Base-by-base conservation (phyloP, 2,113 vertebrate species). In the Ageneiosus marmoratus region DNA sequence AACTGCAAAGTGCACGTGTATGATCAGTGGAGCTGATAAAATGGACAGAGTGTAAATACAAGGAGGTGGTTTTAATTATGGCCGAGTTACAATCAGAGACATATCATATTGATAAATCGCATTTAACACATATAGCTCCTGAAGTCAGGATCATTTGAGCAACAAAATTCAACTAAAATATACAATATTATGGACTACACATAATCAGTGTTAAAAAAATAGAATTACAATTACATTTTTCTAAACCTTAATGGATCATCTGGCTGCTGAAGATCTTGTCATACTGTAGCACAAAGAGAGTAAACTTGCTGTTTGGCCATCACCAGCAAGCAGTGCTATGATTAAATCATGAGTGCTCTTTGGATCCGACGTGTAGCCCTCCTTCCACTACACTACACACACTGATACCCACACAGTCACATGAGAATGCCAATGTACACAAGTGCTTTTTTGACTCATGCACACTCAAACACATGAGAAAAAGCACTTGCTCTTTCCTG, bases 311-410 rank as follows among this genome's bases (percentile, higher is more conserved):
- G 86, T 77, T 84, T 85, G 50, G 79, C 56, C 73, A 81, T 69
- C 81, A 80, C 60, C 87, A 91, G 89, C 89, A 91, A 90, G 88
- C 63, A 90, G 83, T 81, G 83, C 87, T 88, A 87, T 87, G 88
- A 90, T 92, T 92, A 89, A 91, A 90, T 89, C 93, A 96, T 92
- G 90, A 94, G 93, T 89, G 89, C 88, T 82, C 93, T 96, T 94
- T 44, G 93, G 94, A 95, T 95, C 93, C 92, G 91, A 94, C 16
- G 13, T 62, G 44, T 34, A 37, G 4, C 32, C 55, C 44, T 75
- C 29, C 48, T 74, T 24, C 29, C 24, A 4, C 24, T n/a, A 60
- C 29, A 29, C 22, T 51, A 44, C 41, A 63, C 69, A 27, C 44
- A 27, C 24, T 8, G 12, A 72, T 8, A 48, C 69, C 46, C 24